Evolutionary conservation across 2,797 vertebrate species (phyloP).

Genomic region (Argyrosomus regius): DNA sequence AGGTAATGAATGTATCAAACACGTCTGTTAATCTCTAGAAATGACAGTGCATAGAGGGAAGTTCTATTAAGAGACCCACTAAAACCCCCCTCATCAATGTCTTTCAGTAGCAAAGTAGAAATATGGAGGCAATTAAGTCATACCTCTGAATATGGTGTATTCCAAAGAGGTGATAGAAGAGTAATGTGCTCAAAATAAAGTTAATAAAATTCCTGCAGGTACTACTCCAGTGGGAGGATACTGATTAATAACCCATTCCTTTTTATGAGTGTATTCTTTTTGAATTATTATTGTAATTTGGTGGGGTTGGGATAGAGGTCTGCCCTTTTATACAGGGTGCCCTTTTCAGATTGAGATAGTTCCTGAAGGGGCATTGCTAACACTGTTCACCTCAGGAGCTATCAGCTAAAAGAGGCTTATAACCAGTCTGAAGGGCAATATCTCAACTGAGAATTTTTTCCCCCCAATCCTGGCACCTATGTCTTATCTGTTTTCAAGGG

Average conservation of each 20-base stretch:
- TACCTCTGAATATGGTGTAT: constrained; percentile 53
- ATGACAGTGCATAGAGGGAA: constrained; percentile 49
- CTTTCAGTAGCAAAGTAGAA: constrained; percentile 62
- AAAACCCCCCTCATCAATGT: constrained; percentile 65
- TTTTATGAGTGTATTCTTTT: constrained; percentile 72
- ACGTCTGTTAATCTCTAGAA: constrained; percentile 67
- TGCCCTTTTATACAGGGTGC: constrained; percentile 39
- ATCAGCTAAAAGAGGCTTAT: constrained; percentile 49
- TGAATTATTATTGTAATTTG: constrained; percentile 81
- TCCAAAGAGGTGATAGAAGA: constrained; percentile 65
- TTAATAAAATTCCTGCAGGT: constrained; percentile 77
- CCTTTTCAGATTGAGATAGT: constrained; percentile 51
- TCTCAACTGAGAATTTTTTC: background rate
- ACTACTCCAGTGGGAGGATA: constrained; percentile 61
- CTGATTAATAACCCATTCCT: constrained; percentile 75
- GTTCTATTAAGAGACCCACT: constrained; percentile 61
- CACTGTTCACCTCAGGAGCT: constrained; percentile 34
- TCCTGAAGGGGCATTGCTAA: constrained; percentile 37
- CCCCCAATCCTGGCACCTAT: background rate
- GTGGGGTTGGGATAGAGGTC: constrained; percentile 38
- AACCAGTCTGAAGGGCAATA: constrained; percentile 39
- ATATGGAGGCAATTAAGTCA: constrained; percentile 69
- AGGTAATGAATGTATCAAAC: constrained; percentile 66
- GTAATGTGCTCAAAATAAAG: constrained; percentile 75
- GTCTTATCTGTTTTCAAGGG: constrained; percentile 28